Evolutionary conservation across 2,797 vertebrate species (phyloP).

Genomic region (Tiaroga cobitis): DNA sequence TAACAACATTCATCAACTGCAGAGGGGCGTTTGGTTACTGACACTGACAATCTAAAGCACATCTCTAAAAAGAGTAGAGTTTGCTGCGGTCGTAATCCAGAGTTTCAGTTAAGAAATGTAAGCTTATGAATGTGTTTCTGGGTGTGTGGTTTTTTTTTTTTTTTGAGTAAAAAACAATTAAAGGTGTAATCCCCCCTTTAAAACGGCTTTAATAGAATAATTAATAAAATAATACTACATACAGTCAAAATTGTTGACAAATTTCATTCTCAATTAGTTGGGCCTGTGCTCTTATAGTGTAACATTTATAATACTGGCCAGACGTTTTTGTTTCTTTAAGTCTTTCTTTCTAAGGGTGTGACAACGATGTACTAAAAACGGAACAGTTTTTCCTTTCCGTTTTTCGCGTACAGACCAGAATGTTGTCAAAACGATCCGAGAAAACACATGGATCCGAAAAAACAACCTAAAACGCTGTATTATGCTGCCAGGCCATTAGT

Average conservation of each 20-base stretch:
- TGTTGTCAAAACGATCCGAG: neutral
- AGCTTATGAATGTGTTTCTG: neutral
- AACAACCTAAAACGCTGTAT: neutral
- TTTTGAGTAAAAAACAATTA: neutral
- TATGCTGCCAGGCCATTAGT: neutral
- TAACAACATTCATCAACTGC: conserved; percentile 22
- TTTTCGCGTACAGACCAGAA: neutral
- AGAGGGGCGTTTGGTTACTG: neutral
- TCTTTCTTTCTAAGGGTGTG: neutral
- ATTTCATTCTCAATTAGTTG: neutral
- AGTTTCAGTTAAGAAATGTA: conserved; percentile 4
- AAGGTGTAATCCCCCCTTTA: neutral
- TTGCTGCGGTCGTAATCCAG: neutral
- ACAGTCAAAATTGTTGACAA: neutral
- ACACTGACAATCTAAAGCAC: neutral
- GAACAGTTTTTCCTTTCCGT: too few relatives aligned
- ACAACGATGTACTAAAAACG: neutral
- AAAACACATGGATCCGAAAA: neutral
- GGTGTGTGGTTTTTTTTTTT: neutral
- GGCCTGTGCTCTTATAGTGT: neutral
- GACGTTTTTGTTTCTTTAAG: neutral
- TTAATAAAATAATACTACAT: neutral
- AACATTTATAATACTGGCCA: neutral
- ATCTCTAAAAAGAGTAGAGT: neutral
- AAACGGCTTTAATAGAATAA: neutral